Conservation (phyloP, 2,888 invertebrate genomes). For the Leptinotarsa peninsularis region DNA sequence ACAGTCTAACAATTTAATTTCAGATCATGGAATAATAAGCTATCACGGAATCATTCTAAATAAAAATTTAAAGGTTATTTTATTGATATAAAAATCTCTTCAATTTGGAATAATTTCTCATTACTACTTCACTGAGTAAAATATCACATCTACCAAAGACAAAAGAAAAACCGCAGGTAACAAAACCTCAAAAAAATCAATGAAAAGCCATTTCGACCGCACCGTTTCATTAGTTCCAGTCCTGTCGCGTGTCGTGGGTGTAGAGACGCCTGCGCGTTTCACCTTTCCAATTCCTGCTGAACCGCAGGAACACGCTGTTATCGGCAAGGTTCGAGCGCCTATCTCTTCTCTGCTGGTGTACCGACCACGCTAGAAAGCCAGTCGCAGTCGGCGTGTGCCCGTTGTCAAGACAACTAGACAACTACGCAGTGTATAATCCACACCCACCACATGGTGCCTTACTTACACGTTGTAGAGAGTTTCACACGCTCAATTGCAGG, state of each 20-base stretch:
- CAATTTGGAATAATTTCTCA: too few relatives aligned
- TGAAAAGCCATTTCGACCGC: constrained; percentile 39
- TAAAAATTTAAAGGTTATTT: too few relatives aligned
- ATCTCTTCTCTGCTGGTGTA: constrained; percentile 33
- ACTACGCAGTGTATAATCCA: constrained; percentile 55
- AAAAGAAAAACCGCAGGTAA: constrained; percentile 24
- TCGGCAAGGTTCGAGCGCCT: constrained; percentile 37
- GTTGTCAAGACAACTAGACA: constrained; percentile 56
- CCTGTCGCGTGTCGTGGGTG: constrained; percentile 63
- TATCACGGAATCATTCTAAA: too few relatives aligned
- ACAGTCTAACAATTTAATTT: too few relatives aligned
- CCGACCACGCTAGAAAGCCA: constrained; percentile 28
- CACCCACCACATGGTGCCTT: constrained; percentile 59
- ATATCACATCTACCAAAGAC: not conserved
- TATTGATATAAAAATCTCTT: too few relatives aligned
- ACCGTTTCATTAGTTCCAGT: constrained; percentile 48
- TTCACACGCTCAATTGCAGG: constrained; percentile 39
- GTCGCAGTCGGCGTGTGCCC: constrained; percentile 61
- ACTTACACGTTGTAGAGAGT: constrained; percentile 31
- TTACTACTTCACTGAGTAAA: too few relatives aligned
- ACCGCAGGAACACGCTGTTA: constrained; percentile 27
- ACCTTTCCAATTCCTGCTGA: constrained; percentile 17
- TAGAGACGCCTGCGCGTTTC: constrained; percentile 60
- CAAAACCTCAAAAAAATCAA: constrained; percentile 30
- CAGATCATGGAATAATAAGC: too few relatives aligned